Base-by-base conservation (phyloP, 2,888 invertebrate genomes). In the Cheilosia scutellata region DNA sequence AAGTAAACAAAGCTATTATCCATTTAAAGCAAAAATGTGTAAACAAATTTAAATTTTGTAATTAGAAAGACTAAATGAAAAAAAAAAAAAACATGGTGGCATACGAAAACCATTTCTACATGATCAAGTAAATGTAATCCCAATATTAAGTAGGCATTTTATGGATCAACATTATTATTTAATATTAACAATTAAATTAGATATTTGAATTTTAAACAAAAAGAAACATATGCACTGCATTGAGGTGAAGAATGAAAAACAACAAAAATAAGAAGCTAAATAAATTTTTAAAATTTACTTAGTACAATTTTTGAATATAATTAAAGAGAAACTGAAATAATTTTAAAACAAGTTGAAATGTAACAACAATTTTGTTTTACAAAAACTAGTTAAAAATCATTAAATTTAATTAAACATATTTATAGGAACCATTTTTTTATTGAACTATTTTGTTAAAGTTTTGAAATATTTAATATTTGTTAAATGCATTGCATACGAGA, bases 111-210 rank as follows among this genome's bases (percentile, higher is more conserved):
- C 74, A 80, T 77, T 77, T 60, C 65, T 44, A 60, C 47, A 71
- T 47, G 77, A 71, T 80, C 65, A 84, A 84, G 47, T 80, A 79
- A 84, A 60, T 84, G 84, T 84, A 79, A 77, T 80, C 75, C 58
- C 29, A 82, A 51, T 68, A 74, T 77, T 82, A 63, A 66, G 49
- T 86, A 82, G 71, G 77, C 20, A 77, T 76, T 82, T 76, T 62
- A 86, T 82, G 86, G 82, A 86, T 82, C 72, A 86, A 86, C 62
- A 77, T 76, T 86, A 80, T 86, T 60, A 74, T 86, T 86, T 82
- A 60, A 77, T 33, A 33, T 65, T 11, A 74, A 53, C 58, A 82
- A 80, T 77, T 82, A 68, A 75, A 86, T 76, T 79, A 79, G 79
- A 66, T 72, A 71, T 86, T 82, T 82, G 27, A 82, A 86, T 82